A percentile compares a stretch with the other conserved stretches of the same genome.
phyloP scores from a whole-genome alignment of 2,113 vertebrate species.

The Drymodes brunneopygia region DNA sequence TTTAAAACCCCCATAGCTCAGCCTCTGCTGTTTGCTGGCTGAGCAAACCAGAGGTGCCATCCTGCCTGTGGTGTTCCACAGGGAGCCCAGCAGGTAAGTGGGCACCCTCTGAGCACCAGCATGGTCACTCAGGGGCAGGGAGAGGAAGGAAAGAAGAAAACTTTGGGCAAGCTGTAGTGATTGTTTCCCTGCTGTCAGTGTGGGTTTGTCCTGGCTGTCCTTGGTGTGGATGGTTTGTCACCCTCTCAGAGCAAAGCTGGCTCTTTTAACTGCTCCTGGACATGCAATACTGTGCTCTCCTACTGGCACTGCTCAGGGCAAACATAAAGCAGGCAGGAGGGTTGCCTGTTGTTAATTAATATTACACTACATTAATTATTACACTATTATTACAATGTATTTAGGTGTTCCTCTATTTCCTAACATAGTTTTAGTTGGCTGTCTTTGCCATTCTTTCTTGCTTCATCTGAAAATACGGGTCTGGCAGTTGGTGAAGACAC shows the following conservation, averaged over 20 bases:
- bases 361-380: not conserved
- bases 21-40: not conserved
- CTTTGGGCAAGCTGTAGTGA: not conserved
- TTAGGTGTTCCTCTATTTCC: not conserved
- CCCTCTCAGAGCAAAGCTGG: not conserved
- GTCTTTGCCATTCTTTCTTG: not conserved
- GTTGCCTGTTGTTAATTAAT: not conserved
- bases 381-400: not conserved
- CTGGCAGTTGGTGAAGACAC: not conserved
- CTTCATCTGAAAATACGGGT: not conserved
- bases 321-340: not conserved
- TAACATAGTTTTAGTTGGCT: not conserved
- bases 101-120: not conserved
- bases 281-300: accelerated
- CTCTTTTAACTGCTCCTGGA: not conserved
- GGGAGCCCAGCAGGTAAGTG: not conserved
- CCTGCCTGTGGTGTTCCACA: not conserved
- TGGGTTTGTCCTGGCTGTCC: not conserved
- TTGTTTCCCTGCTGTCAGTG: accelerated
- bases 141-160: not conserved
- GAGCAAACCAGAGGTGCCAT: not conserved
- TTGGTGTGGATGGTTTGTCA: not conserved
- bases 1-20: not conserved
- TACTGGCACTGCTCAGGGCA: not conserved
- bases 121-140: accelerated